Conservation (phyloP, 2,888 invertebrate species). For the Andrena hattorfiana region DNA sequence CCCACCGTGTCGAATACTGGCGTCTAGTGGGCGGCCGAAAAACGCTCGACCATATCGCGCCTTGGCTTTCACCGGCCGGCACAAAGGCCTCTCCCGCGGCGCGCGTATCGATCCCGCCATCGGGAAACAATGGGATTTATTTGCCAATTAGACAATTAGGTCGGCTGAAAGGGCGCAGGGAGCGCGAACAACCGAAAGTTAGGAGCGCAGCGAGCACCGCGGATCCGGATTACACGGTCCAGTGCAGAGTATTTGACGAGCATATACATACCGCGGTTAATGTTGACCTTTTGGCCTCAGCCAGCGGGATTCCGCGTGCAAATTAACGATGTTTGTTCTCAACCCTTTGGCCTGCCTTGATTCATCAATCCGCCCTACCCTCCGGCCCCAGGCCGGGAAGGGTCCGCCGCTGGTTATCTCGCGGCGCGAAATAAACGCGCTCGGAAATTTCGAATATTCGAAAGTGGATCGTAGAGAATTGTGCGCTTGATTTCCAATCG, state of each 20-base stretch:
- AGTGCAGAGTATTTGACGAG: constrained; percentile 82
- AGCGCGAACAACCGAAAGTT: constrained; percentile 57
- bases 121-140: constrained; percentile 82
- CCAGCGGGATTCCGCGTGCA: constrained; percentile 77
- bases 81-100: constrained; percentile 48
- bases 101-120: constrained; percentile 69
- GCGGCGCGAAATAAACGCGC: constrained; percentile 4
- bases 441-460: too few relatives aligned
- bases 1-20: constrained; percentile 57
- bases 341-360: constrained; percentile 77
- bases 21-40: constrained; percentile 18
- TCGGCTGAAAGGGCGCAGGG: constrained; percentile 64
- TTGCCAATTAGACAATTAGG: constrained; percentile 83
- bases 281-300: constrained; percentile 84
- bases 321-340: constrained; percentile 84
- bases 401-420: constrained; percentile 4
- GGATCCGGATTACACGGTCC: constrained; percentile 80
- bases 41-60: constrained; percentile 26
- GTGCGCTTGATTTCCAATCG: background rate
- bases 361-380: constrained; percentile 50
- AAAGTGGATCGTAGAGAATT: background rate
- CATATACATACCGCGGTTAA: constrained; percentile 76
- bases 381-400: background rate
- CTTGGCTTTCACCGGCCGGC: constrained; percentile 16
- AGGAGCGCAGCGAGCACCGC: constrained; percentile 66